Base-by-base conservation (phyloP, 2,888 invertebrate genomes). In the Lagria hirta region DNA sequence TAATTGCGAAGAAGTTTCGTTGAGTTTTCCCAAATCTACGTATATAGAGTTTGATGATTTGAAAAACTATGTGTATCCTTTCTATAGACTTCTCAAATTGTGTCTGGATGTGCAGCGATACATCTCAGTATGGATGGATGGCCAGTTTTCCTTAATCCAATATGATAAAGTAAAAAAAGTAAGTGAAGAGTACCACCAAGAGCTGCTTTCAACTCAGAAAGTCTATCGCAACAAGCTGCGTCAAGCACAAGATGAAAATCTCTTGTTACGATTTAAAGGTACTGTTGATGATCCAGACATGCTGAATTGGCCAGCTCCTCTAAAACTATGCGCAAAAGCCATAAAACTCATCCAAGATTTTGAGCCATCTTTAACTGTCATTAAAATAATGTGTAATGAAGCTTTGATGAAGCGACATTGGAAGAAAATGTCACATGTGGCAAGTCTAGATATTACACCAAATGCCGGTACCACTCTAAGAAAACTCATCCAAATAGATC, bases 101-200 rank as follows among this genome's bases (percentile, higher is more conserved):
- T 79, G 82, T 35, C 74, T 80, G 36, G 77, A 79, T 61, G 92
- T 93, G 86, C 82, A 85, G 66, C 80, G 87, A 33, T 83, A 86
- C 58, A 82, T 85, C 61, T 86, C 82, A 52, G 85, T 90, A 5
- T 95, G 94, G 90, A 83, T 91, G 79, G 88, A 94, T 67, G 95
- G 95, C 0, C 83, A 89, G 1, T 95, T 95, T 70, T 84, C 90
- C 64, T 86, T 86, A 60, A 74, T 94, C 45, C 83, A 88, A 57
- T 83, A 88, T 4, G 77, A 81, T 40, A 75, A 78, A 52, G 88
- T 94, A 46, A 92, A 92, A 65, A 73, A 72, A 32, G 86, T 84
- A 49, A 84, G 89, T 1, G 87, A 87, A 37, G 83, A 84, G 59
- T 88, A 82, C 62, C 79, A 82, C 30, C 82, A 85, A 55, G 88